These are phyloP conservation scores for Nomada lathburiana DNA, from an alignment of 2,888 invertebrate species.

Conservation along the genomic window DNA sequence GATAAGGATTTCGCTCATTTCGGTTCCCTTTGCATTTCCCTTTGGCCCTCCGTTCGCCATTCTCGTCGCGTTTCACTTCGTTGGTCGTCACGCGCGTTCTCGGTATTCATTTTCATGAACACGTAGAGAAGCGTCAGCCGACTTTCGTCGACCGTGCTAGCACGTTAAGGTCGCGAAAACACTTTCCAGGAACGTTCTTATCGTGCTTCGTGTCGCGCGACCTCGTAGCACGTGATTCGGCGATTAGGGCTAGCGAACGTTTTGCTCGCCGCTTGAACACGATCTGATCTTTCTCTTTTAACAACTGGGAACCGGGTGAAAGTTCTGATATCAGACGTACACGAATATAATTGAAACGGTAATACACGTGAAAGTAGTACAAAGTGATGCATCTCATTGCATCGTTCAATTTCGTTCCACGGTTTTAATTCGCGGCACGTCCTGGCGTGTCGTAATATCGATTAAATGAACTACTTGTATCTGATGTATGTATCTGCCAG, in stretches of 20 bases:
- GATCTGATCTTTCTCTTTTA: slow-evolving; percentile 17
- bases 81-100: slow-evolving; percentile 11
- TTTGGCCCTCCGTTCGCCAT: neutral
- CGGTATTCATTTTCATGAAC: slow-evolving; percentile 14
- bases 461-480: slow-evolving; percentile 42
- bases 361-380: neutral
- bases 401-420: slow-evolving; percentile 54
- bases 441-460: slow-evolving; percentile 31
- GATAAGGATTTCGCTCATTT: slow-evolving; percentile 17
- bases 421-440: slow-evolving; percentile 38
- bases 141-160: slow-evolving; percentile 33
- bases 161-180: slow-evolving; percentile 72
- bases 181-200: slow-evolving; percentile 73
- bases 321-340: neutral
- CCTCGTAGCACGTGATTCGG: slow-evolving; percentile 79
- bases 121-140: slow-evolving; percentile 32
- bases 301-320: neutral
- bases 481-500: too few relatives aligned
- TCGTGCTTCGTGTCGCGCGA: slow-evolving; percentile 65
- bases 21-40: neutral
- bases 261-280: slow-evolving; percentile 46
- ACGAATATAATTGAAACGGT: neutral
- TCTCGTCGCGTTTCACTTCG: neutral
- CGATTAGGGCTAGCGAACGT: slow-evolving; percentile 75
- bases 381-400: slow-evolving; percentile 9